Percentiles rank a stretch among this genome's conserved stretches.
Evolutionary conservation across 2,888 invertebrate genomes (phyloP).

Genomic region (Mellilla xanthometata): DNA sequence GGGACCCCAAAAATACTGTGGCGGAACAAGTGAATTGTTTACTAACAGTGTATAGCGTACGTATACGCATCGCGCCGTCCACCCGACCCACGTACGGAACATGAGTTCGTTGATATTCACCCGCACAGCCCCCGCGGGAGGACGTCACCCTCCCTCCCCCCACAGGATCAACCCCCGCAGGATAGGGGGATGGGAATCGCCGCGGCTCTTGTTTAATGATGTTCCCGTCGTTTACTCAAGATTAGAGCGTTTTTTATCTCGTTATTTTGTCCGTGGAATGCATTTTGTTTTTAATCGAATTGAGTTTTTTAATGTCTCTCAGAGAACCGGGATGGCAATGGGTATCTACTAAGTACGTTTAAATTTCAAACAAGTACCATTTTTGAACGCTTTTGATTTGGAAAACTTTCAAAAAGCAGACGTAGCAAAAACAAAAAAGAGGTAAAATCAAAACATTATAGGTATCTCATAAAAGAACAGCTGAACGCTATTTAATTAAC

Average conservation of each 20-base stretch:
- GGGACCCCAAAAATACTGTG: conserved; percentile 28
- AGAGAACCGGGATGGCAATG: too few species aligned
- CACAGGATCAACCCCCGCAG: conserved; percentile 59
- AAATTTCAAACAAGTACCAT: too few species aligned
- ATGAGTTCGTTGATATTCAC: conserved; percentile 79
- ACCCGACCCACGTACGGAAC: conserved; percentile 70
- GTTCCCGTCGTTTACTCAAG: conserved; percentile 68
- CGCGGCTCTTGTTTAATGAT: conserved; percentile 69
- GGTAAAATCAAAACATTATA: too few species aligned
- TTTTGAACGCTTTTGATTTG: too few species aligned
- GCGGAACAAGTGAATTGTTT: conserved; percentile 67
- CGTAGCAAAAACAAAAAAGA: too few species aligned
- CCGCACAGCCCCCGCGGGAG: conserved; percentile 42
- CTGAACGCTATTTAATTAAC: too few species aligned
- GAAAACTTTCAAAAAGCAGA: too few species aligned
- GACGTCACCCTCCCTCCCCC: conserved; percentile 30
- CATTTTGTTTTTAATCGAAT: conserved; percentile 29
- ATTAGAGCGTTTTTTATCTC: conserved; percentile 57
- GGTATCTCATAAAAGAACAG: too few species aligned
- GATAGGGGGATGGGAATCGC: conserved; percentile 54
- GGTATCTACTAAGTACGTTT: too few species aligned
- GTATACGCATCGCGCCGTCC: conserved; percentile 53
- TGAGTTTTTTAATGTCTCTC: conserved; percentile 11
- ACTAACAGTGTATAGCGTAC: conserved; percentile 72
- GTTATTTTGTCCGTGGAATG: conserved; percentile 31